Percentiles rank a stretch among this genome's conserved stretches.
Conservation (phyloP, 2,113 vertebrate genomes). For the Barnardius zonarius region DNA sequence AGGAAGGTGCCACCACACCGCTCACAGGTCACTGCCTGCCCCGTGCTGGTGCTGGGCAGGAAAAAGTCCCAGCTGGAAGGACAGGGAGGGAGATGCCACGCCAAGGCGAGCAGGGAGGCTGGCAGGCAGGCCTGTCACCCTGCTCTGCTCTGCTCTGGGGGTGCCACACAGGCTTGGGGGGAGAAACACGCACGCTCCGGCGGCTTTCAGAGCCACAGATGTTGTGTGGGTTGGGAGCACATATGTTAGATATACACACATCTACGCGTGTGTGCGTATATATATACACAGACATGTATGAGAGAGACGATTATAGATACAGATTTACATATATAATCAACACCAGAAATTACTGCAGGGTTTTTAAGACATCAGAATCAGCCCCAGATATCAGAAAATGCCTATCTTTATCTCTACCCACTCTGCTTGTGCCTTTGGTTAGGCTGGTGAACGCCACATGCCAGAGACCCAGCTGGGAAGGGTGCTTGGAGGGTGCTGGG, state of each 20-base stretch:
- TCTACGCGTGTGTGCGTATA: background rate
- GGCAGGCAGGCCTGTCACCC: background rate
- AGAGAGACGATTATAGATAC: conserved; percentile 31
- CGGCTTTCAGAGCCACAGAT: background rate
- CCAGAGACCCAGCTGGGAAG: background rate
- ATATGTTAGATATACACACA: conserved; percentile 58
- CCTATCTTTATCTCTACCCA: background rate
- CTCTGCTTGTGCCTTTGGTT: background rate
- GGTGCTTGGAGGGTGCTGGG: background rate
- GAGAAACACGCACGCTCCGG: background rate
- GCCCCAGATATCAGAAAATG: background rate
- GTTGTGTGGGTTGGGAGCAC: conserved; percentile 57
- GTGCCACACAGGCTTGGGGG: fast-evolving
- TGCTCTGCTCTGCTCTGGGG: fast-evolving
- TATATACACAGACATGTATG: conserved; percentile 53
- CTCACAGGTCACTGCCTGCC: fast-evolving
- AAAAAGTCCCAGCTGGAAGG: background rate
- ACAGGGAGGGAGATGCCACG: background rate
- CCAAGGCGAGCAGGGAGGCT: fast-evolving
- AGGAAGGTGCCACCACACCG: background rate
- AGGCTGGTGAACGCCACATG: fast-evolving
- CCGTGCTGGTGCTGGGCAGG: fast-evolving
- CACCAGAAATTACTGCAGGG: background rate
- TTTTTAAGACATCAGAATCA: background rate
- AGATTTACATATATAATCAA: conserved; percentile 44